Percentiles rank a stretch among this genome's conserved stretches.
Evolutionary conservation across 2,888 invertebrate genomes (phyloP).

Genomic region (Octodonta nipae): DNA sequence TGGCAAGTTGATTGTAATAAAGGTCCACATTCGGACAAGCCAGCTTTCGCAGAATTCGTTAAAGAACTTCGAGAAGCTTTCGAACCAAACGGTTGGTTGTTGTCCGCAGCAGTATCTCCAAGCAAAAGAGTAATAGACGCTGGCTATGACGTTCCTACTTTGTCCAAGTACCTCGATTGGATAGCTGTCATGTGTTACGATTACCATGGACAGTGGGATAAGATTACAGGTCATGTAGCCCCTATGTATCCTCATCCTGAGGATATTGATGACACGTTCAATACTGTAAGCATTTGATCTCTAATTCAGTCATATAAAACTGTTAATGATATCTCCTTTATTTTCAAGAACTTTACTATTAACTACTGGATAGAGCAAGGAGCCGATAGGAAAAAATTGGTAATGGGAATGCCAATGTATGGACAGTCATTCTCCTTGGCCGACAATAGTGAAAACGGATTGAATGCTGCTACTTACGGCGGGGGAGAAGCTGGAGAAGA

Average conservation of each 20-base stretch:
- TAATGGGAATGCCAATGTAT: conserved; percentile 80
- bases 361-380: conserved; percentile 76
- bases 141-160: conserved; percentile 66
- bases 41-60: conserved; percentile 61
- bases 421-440: conserved; percentile 77
- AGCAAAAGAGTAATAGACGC: conserved; percentile 70
- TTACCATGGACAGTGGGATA: conserved; percentile 85
- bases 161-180: conserved; percentile 71
- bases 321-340: too few species aligned
- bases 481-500: conserved; percentile 82
- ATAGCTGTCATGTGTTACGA: conserved; percentile 86
- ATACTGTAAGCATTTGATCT: conserved; percentile 44
- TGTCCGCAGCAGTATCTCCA: conserved; percentile 77
- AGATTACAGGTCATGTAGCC: conserved; percentile 77
- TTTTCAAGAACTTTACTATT: conserved; percentile 82
- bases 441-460: conserved; percentile 47
- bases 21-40: conserved; percentile 68
- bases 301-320: conserved; percentile 1
- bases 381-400: conserved; percentile 61
- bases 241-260: conserved; percentile 70
- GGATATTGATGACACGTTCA: conserved; percentile 62
- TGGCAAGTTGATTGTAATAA: conserved; percentile 81
- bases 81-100: conserved; percentile 52
- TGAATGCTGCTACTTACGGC: conserved; percentile 69
- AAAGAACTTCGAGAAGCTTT: conserved; percentile 61